Conservation (phyloP, 2,113 vertebrate species). For the Amazona guildingii region DNA sequence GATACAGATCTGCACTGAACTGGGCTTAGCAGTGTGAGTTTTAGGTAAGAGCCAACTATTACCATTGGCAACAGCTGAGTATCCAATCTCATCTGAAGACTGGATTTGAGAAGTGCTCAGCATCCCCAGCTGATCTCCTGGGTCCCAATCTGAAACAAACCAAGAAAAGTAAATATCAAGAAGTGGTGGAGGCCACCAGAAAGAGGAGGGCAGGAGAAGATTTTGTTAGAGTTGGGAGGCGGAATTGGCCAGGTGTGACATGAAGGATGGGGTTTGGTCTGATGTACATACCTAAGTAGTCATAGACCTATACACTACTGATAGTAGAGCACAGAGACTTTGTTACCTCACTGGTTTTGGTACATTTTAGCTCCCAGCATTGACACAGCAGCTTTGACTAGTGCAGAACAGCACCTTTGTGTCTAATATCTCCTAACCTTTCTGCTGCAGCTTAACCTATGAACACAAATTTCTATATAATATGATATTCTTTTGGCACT, state of each 20-base stretch:
- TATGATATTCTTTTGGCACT: not conserved
- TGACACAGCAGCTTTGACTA: not conserved
- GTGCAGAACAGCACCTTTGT: not conserved
- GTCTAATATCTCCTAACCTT: not conserved
- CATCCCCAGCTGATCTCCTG: not conserved
- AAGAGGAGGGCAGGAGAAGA: not conserved
- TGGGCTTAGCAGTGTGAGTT: not conserved
- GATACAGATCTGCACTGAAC: not conserved
- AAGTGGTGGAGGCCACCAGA: not conserved
- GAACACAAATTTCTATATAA: not conserved
- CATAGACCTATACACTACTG: not conserved
- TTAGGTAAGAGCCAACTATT: not conserved
- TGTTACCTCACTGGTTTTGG: not conserved
- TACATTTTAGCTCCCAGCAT: not conserved
- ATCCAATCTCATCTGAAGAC: not conserved
- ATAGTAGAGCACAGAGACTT: accelerated
- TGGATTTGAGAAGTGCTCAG: not conserved
- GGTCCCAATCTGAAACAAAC: not conserved
- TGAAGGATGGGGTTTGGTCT: not conserved
- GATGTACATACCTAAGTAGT: not conserved
- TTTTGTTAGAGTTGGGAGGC: not conserved
- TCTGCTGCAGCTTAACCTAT: not conserved
- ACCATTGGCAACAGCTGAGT: accelerated
- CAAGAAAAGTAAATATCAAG: not conserved
- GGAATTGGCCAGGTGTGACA: not conserved